Conservation (phyloP, 2,113 vertebrate species). For the Pteruthius melanotis region DNA sequence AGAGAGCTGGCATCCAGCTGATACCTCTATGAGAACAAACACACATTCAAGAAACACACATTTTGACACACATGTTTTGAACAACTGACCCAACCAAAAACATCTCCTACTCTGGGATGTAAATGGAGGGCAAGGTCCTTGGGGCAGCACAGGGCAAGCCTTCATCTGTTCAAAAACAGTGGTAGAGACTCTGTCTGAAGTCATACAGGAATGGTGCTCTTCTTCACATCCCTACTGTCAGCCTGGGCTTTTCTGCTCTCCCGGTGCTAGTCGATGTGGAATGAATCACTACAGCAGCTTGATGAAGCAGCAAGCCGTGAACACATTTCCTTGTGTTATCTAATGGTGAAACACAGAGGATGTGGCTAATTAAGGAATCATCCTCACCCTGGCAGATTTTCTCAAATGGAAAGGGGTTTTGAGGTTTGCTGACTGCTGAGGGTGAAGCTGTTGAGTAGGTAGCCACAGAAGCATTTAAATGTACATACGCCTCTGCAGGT, state of each 20-base stretch:
- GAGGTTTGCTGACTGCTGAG: background rate
- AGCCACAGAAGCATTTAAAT: background rate
- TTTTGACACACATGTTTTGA: background rate
- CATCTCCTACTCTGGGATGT: background rate
- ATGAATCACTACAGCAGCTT: conserved; percentile 16
- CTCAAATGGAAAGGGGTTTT: background rate
- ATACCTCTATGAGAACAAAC: background rate
- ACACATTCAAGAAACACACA: background rate
- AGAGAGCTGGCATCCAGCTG: background rate
- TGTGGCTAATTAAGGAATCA: conserved; percentile 32
- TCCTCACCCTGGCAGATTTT: background rate
- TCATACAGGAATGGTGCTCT: background rate
- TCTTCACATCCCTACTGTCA: background rate
- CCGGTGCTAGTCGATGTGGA: background rate
- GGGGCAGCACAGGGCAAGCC: background rate
- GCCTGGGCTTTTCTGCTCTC: background rate
- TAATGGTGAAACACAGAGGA: conserved; percentile 10
- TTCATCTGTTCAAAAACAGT: background rate
- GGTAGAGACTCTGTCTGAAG: background rate
- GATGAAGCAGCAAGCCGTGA: conserved; percentile 18
- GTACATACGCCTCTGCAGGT: background rate
- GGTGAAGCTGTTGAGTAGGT: background rate
- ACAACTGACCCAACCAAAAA: background rate
- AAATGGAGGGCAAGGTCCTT: background rate
- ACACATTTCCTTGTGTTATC: conserved; percentile 20